These are phyloP conservation scores for Acleris literana DNA, from an alignment of 2,888 invertebrate genomes.

Conservation along the genomic window DNA sequence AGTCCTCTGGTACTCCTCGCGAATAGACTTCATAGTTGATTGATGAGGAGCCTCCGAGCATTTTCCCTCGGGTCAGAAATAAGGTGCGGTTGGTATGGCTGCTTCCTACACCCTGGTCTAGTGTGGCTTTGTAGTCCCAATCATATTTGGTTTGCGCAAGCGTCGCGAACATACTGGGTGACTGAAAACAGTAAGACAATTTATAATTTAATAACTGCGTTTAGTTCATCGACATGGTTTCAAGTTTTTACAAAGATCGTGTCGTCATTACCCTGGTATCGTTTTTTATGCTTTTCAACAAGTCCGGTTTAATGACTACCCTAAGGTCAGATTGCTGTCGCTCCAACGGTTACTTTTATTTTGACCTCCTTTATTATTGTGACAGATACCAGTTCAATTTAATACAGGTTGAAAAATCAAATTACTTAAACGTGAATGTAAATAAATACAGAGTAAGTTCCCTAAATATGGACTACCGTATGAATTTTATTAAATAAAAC, in stretches of 20 bases:
- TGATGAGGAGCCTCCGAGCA: constrained; percentile 60
- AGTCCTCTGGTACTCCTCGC: constrained; percentile 58
- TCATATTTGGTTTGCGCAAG: constrained; percentile 55
- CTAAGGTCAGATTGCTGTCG: too few species aligned
- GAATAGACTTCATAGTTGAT: constrained; percentile 57
- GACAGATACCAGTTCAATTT: too few species aligned
- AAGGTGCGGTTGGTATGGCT: constrained; percentile 46
- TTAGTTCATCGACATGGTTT: background rate
- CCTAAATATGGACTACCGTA: too few species aligned
- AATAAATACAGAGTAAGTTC: too few species aligned
- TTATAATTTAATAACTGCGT: background rate
- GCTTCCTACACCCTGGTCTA: constrained; percentile 50
- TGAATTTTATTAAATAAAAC: too few species aligned
- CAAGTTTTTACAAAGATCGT: too few species aligned
- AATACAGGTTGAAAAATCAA: too few species aligned
- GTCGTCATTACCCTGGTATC: background rate
- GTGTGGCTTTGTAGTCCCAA: constrained; percentile 51
- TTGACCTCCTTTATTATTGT: too few species aligned
- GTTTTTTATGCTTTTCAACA: background rate
- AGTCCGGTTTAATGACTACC: too few species aligned
- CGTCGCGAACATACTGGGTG: constrained; percentile 55
- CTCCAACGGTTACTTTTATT: too few species aligned
- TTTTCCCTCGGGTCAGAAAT: constrained; percentile 53
- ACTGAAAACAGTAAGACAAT: constrained; percentile 43
- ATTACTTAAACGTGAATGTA: too few species aligned